These are phyloP conservation scores for Leptopterna dolabrata DNA, from an alignment of 2,888 invertebrate species.

Conservation along the genomic window DNA sequence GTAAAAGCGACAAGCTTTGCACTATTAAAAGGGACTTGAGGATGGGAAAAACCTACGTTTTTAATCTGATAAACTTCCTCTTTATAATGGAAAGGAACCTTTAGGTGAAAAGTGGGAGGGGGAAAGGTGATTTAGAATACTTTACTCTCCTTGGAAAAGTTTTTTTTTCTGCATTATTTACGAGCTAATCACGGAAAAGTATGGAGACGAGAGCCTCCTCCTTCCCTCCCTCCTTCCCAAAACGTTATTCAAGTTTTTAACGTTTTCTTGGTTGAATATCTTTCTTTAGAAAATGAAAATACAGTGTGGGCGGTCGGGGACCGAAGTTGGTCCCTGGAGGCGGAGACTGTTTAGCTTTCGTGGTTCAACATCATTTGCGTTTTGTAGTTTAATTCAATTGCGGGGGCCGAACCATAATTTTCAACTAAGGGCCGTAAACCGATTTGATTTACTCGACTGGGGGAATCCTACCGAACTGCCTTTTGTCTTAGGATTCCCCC, in stretches of 20 bases:
- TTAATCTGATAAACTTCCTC: conserved; percentile 18
- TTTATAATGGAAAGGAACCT: neutral
- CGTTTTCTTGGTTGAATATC: conserved; percentile 6
- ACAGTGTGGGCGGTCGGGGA: neutral
- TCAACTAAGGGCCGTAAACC: neutral
- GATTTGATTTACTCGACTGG: too few relatives aligned
- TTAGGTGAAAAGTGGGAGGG: neutral
- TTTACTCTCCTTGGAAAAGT: conserved; percentile 1
- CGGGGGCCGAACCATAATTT: neutral
- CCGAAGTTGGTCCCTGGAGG: neutral
- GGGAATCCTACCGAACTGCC: too few relatives aligned
- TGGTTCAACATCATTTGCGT: neutral
- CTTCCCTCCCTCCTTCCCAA: neutral
- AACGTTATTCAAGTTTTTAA: neutral
- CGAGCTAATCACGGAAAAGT: conserved; percentile 19
- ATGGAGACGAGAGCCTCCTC: too few relatives aligned
- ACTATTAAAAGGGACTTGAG: neutral
- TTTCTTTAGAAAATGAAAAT: neutral
- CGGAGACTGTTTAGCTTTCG: neutral
- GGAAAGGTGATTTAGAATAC: conserved; percentile 20
- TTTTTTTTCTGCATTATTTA: conserved; percentile 19
- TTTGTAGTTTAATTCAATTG: neutral
- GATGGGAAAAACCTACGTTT: neutral
- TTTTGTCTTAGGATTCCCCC: too few relatives aligned
- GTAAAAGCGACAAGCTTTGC: neutral